Evolutionary conservation across 2,113 vertebrate genomes (phyloP), one percentile per base, ranked within the genome.

Genomic region (Gambusia holbrooki): DNA sequence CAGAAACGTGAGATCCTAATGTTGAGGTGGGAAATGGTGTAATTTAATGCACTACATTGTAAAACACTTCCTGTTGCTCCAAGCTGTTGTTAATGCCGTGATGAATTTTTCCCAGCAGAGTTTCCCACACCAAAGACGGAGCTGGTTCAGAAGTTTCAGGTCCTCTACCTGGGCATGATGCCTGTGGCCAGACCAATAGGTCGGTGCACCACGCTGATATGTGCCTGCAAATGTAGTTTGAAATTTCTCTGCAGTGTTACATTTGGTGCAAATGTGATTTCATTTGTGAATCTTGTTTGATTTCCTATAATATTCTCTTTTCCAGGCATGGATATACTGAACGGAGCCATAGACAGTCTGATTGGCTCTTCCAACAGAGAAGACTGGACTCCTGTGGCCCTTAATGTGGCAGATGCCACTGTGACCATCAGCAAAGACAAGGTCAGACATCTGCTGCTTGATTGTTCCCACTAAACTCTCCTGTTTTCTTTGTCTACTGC

Each of bases 71-170:
- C 13, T 42, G 8, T 66, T 64, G 12, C 37, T 22, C 60, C 27
- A 22, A 40, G 40, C 10, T 13, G 2, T 6, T 68, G 0, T 51
- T 64, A 35, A 81, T 62, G 69, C 37, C 66, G 1, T 84, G 40
- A 62, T 78, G 70, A 37, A 42, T 88, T 85, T 37, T 71, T 78
- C 79, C 93, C 81, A 92, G 95, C 98, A 96, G 98, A 99, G 94
- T 99, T 99, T 80, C 98, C 98, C 91, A 99, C 97, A 89, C 97
- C 97, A 95, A 99, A 99, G 96, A 99, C 96, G 0, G 98, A 99
- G 90, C 93, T 98, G 93, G 98, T 99, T 8, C 98, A 99, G 95
- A 99, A 96, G 85, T 99, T 99, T 87, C 97, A 97, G 27, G 97
- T 99, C 75, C 94, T 95, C 82, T 99, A 99, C 84, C 77, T 99